Base-by-base conservation (phyloP, 2,113 vertebrate genomes). In the Morone chrysops region DNA sequence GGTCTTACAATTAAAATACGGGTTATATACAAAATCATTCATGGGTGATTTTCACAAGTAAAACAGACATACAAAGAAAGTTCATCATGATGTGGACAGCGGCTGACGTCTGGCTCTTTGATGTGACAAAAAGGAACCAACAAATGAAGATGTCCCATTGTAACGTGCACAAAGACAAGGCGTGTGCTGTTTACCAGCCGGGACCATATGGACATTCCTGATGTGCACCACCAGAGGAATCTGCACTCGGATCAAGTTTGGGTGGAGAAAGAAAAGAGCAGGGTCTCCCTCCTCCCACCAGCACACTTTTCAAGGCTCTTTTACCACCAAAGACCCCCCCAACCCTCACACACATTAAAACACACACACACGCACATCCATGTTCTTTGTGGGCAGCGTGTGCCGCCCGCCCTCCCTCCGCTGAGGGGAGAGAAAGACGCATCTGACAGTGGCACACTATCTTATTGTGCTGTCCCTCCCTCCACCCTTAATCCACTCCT, bases 331-430 rank as follows among this genome's bases (percentile, higher is more conserved):
- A 79, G 41, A 63, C 67, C 75, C 57, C 51, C 20, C n/a, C 9
- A 67, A 66, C 20, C n/a, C 36, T n/a, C 25, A n/a, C 36, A 73
- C 47, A 54, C 57, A 68, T 8, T 66, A 50, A 41, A 20, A 57
- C 47, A 85, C 43, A 85, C 59, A 41, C 1, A 57, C 10, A 71
- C 51, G 76, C 31, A 40, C 50, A 61, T n/a, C 22, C 65, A 47
- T 13, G 53, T 8, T 81, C 72, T 87, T 81, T 91, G 79, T 75
- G 67, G 74, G 12, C 60, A 74, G 84, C 85, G 84, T 92, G 90
- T 84, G 86, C 61, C 72, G n/a, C 18, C 77, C 51, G 12, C 63
- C 81, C 41, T 45, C 47, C 8, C 77, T 75, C 60, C 11, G 20
- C 25, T 54, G 47, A 54, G 43, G 43, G 41, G 9, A 43, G 51